Evolutionary conservation across 2,888 invertebrate species (phyloP).

Genomic region (Hirtodrosophila cameraria): DNA sequence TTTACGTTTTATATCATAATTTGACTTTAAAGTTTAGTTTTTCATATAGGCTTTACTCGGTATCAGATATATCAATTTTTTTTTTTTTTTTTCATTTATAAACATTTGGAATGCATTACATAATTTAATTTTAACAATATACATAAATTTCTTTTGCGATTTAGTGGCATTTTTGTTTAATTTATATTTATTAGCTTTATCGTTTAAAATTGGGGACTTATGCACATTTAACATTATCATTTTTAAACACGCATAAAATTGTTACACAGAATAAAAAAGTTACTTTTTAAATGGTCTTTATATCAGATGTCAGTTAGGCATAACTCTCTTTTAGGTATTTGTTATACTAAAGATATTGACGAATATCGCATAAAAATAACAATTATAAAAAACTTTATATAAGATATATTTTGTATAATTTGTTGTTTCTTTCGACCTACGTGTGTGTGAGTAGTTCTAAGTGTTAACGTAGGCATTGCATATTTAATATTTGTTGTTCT

Average conservation of each 20-base stretch:
- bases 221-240: slow-evolving; percentile 70
- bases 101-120: slow-evolving; percentile 77
- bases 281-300: slow-evolving; percentile 51
- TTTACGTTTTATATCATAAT: slow-evolving; percentile 44
- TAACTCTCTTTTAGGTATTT: slow-evolving; percentile 38
- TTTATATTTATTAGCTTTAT: slow-evolving; percentile 45
- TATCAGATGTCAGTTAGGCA: slow-evolving; percentile 52
- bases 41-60: slow-evolving; percentile 63
- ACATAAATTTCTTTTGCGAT: slow-evolving; percentile 55
- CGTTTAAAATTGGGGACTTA: slow-evolving; percentile 71
- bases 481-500: slow-evolving; percentile 14
- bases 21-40: slow-evolving; percentile 69
- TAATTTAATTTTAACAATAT: slow-evolving; percentile 64
- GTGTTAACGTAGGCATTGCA: slow-evolving; percentile 29
- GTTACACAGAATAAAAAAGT: slow-evolving; percentile 70
- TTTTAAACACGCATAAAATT: slow-evolving; percentile 58
- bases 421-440: slow-evolving; percentile 19
- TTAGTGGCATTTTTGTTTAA: slow-evolving; percentile 40
- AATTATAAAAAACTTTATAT: slow-evolving; percentile 71
- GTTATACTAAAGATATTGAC: slow-evolving; percentile 53
- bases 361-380: slow-evolving; percentile 77
- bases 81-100: slow-evolving; percentile 47
- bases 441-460: slow-evolving; percentile 17
- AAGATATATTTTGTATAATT: slow-evolving; percentile 48
- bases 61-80: slow-evolving; percentile 37